Percentiles rank a stretch among this genome's conserved stretches.
phyloP scores from a whole-genome alignment of 2,113 vertebrate genomes.

The Ovibos moschatus region DNA sequence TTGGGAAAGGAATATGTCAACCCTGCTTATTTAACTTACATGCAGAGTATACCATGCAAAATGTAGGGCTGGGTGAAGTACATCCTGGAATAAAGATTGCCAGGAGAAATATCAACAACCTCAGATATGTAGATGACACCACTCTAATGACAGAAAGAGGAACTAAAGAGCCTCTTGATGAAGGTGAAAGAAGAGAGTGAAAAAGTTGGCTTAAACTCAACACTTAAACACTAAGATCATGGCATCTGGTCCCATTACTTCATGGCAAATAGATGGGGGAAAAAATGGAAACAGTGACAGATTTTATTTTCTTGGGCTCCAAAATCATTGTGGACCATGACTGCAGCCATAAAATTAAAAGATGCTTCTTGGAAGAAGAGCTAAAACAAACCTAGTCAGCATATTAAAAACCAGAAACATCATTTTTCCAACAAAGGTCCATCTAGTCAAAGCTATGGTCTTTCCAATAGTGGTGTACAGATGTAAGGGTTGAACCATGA shows the following conservation, averaged over 20 bases:
- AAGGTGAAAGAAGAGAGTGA: neutral
- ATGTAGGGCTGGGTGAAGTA: neutral
- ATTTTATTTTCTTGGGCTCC: neutral
- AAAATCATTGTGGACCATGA: neutral
- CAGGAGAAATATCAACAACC: neutral
- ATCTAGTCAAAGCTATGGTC: neutral
- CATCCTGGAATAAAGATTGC: neutral
- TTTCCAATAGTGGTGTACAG: neutral
- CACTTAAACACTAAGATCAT: neutral
- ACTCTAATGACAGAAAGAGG: neutral
- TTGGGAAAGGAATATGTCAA: neutral
- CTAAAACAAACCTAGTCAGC: neutral
- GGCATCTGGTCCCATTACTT: neutral
- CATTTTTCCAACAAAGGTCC: neutral
- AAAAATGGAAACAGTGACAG: neutral
- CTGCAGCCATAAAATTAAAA: neutral
- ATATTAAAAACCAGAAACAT: neutral
- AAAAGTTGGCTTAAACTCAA: neutral
- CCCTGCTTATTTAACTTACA: neutral
- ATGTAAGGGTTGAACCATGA: neutral
- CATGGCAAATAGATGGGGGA: neutral
- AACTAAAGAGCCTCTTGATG: neutral
- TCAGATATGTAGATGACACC: neutral
- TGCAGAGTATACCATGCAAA: neutral
- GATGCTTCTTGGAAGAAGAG: neutral